Conservation (phyloP, 2,888 invertebrate species). For the Gastracanthus pulcherrimus region DNA sequence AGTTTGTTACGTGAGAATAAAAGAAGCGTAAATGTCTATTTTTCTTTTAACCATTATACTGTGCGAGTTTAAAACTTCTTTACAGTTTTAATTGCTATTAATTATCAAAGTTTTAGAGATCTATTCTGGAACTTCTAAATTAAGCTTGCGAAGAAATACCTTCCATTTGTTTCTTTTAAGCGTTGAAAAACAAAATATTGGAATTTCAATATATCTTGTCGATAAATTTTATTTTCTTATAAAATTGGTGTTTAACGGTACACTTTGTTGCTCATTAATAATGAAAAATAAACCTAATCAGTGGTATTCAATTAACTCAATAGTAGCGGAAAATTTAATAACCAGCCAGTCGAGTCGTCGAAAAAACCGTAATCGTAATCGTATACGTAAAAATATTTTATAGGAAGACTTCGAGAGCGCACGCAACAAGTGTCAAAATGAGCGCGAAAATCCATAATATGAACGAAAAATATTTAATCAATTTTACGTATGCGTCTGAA, state of each 20-base stretch:
- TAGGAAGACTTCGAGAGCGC: not conserved
- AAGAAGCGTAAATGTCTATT: not conserved
- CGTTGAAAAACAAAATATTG: too few species aligned
- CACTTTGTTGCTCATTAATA: too few species aligned
- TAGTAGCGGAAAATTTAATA: not conserved
- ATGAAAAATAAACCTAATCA: not conserved
- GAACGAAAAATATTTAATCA: not conserved
- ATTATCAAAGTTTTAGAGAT: slow-evolving; percentile 16
- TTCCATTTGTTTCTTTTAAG: too few species aligned
- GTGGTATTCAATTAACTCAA: not conserved
- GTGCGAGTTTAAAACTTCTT: not conserved
- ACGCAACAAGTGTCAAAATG: slow-evolving; percentile 52
- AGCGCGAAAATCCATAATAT: slow-evolving; percentile 8
- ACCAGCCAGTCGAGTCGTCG: not conserved
- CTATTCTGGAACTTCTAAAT: too few species aligned
- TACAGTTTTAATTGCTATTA: not conserved
- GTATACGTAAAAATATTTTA: not conserved
- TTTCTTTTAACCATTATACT: not conserved
- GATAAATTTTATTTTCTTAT: too few species aligned
- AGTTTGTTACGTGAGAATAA: too few species aligned
- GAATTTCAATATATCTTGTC: too few species aligned
- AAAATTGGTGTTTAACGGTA: too few species aligned
- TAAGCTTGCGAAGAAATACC: too few species aligned
- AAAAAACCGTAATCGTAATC: not conserved
- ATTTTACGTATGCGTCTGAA: not conserved